phyloP scores from a whole-genome alignment of 2,797 vertebrate genomes.

The Xenops minutus region DNA sequence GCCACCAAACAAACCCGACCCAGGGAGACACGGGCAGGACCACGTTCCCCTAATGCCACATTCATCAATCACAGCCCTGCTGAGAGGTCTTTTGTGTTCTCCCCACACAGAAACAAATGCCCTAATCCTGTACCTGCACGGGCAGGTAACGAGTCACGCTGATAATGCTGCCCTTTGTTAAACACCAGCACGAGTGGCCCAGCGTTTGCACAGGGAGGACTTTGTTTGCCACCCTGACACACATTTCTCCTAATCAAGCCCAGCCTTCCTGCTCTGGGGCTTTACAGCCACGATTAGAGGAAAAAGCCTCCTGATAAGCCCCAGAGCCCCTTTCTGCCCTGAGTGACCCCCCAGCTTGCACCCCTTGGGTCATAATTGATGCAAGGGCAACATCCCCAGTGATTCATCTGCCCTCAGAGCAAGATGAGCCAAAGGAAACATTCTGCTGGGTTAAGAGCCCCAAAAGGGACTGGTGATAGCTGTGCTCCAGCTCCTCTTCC shows the following conservation, averaged over 20 bases:
- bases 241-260: background rate
- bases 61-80: constrained; percentile 1
- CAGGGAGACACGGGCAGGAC: background rate
- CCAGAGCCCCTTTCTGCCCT: background rate
- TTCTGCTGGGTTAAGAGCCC: constrained; percentile 46
- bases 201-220: background rate
- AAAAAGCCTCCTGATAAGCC: background rate
- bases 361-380: fast-evolving
- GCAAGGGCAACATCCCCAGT: fast-evolving
- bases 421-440: background rate
- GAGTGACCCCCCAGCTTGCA: fast-evolving
- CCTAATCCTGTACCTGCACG: background rate
- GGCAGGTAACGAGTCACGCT: background rate
- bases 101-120: background rate
- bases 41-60: fast-evolving
- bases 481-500: constrained; percentile 41
- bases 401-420: background rate
- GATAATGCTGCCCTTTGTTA: background rate
- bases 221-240: background rate
- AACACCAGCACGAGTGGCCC: background rate
- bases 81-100: constrained; percentile 34
- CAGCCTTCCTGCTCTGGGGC: background rate
- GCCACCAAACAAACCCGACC: background rate
- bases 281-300: background rate
- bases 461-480: constrained; percentile 39